Percentiles rank a stretch among this genome's conserved stretches.
Evolutionary conservation across 2,888 invertebrate genomes (phyloP).

Genomic region (Hyalella azteca): DNA sequence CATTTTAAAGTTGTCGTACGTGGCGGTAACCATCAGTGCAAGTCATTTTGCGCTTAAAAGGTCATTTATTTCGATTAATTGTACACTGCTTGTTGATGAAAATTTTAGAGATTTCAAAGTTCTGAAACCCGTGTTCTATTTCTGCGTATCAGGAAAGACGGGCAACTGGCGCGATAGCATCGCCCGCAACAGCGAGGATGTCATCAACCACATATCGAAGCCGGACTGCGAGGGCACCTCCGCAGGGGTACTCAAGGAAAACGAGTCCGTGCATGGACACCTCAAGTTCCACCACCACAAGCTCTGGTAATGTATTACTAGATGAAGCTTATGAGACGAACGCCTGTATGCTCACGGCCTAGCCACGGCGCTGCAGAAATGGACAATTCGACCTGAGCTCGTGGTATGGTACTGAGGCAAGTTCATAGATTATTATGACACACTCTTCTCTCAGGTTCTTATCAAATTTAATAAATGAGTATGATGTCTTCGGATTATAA

Average conservation of each 20-base stretch:
- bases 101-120: no score
- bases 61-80: no score
- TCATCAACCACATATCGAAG: slow-evolving; percentile 48
- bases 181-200: slow-evolving; percentile 46
- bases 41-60: no score
- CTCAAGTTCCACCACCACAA: slow-evolving; percentile 58
- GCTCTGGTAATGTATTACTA: slow-evolving; percentile 70
- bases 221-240: slow-evolving; percentile 43
- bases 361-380: slow-evolving; percentile 96
- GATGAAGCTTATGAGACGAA: slow-evolving; percentile 88
- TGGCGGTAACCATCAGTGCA: no score
- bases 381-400: slow-evolving; percentile 63
- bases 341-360: slow-evolving; percentile 85
- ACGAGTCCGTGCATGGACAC: slow-evolving; percentile 58
- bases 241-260: slow-evolving; percentile 55
- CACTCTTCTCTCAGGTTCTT: background rate
- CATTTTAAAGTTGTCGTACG: no score
- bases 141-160: slow-evolving; percentile 48
- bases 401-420: background rate
- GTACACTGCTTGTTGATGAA: no score
- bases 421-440: background rate
- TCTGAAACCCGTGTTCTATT: no score
- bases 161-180: slow-evolving; percentile 56
- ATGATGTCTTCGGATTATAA: background rate
- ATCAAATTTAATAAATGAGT: background rate